phyloP scores from a whole-genome alignment of 2,797 vertebrate species.

The Buceros bicornis region DNA sequence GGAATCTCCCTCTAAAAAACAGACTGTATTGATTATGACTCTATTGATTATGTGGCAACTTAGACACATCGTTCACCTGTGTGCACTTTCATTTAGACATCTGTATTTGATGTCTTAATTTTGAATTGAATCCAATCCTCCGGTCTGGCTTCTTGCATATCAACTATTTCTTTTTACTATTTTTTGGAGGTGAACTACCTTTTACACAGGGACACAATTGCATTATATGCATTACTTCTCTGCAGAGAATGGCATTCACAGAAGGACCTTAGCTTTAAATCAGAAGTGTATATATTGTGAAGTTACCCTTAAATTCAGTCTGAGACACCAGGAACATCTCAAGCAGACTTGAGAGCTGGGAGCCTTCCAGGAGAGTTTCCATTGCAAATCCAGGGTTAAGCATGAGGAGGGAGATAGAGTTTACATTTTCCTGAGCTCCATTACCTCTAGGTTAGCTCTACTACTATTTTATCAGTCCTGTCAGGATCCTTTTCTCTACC shows the following conservation, averaged over 20 bases:
- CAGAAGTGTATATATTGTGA: not conserved
- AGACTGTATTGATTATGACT: not conserved
- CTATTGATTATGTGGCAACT: constrained; percentile 40
- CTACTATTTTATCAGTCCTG: not conserved
- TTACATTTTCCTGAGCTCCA: not conserved
- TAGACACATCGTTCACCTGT: not conserved
- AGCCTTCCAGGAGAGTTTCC: not conserved
- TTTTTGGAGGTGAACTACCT: not conserved
- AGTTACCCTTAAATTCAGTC: not conserved
- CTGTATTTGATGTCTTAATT: constrained; percentile 39
- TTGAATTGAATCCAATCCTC: not conserved
- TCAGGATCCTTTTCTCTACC: not conserved
- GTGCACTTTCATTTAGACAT: not conserved
- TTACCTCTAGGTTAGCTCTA: not conserved
- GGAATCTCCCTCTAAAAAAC: not conserved
- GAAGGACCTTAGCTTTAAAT: not conserved
- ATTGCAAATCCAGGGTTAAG: not conserved
- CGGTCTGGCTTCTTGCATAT: not conserved
- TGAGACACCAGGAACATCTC: rapidly evolving
- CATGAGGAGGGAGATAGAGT: not conserved
- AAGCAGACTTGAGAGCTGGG: not conserved
- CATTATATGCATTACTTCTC: not conserved
- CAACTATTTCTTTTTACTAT: not conserved
- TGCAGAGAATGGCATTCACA: not conserved
- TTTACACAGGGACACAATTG: not conserved